Evolutionary conservation across 2,888 invertebrate genomes (phyloP).

Genomic region (Harpalus rufipes): DNA sequence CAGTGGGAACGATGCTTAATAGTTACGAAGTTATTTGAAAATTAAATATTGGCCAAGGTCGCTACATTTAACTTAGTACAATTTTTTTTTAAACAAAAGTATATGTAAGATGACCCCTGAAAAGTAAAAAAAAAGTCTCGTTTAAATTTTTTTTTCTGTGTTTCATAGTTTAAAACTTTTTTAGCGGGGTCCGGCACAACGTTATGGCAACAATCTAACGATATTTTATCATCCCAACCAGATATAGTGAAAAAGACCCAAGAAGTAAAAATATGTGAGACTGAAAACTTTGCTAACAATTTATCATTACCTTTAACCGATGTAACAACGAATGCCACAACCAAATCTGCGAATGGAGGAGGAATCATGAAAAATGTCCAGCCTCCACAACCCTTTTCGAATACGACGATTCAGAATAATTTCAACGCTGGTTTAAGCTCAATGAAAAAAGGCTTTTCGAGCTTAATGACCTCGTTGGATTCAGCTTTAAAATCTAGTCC

Average conservation of each 20-base stretch:
- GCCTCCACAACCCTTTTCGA: constrained; percentile 69
- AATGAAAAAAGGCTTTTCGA: constrained; percentile 91
- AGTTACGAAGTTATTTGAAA: no score
- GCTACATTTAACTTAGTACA: no score
- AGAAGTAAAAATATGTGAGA: constrained; percentile 44
- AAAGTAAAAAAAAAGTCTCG: no score
- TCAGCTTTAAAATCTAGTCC: constrained; percentile 86
- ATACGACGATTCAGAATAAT: constrained; percentile 76
- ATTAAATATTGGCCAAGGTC: no score
- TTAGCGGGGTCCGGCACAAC: constrained; percentile 69
- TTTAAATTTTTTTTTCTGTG: background rate
- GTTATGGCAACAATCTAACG: constrained; percentile 68
- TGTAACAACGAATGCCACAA: constrained; percentile 65
- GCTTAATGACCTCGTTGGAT: constrained; percentile 90
- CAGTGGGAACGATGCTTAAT: no score
- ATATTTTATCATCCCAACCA: constrained; percentile 55
- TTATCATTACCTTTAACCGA: constrained; percentile 38
- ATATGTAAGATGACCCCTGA: no score
- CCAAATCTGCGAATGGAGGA: constrained; percentile 67
- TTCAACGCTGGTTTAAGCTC: constrained; percentile 84
- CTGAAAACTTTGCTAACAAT: constrained; percentile 27
- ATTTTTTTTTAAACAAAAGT: no score
- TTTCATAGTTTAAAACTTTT: constrained; percentile 69
- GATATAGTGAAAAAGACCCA: constrained; percentile 54
- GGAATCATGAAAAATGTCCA: constrained; percentile 67